Conservation (phyloP, 2,888 invertebrate species). For the Disparrhopalites patrizii region DNA sequence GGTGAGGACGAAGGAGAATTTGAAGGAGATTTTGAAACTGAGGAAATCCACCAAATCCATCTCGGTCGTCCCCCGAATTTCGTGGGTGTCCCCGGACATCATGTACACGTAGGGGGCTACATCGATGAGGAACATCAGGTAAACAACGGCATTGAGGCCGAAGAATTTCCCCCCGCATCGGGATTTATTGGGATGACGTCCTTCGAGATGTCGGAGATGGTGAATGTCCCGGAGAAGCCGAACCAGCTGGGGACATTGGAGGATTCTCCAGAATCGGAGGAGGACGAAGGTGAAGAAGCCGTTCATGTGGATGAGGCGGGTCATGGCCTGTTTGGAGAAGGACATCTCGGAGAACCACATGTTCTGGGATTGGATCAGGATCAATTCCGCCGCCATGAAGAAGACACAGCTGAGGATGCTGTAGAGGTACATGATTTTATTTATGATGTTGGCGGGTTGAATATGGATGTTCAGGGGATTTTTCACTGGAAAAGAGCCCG, state of each 20-base stretch:
- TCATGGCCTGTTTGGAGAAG: not conserved
- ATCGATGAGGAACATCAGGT: not conserved
- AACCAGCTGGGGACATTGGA: not conserved
- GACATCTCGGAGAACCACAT: not conserved
- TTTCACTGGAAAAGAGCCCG: not conserved
- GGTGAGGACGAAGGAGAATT: not conserved
- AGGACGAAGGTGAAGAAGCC: not conserved
- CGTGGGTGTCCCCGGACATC: not conserved
- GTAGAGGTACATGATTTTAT: not conserved
- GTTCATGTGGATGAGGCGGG: not conserved
- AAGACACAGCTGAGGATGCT: not conserved
- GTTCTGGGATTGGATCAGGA: not conserved
- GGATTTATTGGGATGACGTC: too few species aligned
- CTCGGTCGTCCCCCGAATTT: not conserved
- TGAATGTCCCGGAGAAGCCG: not conserved
- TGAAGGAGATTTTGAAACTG: not conserved
- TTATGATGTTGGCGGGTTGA: too few species aligned
- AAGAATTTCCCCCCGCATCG: too few species aligned
- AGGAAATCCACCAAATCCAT: not conserved
- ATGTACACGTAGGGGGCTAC: not conserved
- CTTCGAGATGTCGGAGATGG: not conserved
- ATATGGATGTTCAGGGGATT: not conserved
- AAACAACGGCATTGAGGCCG: not conserved
- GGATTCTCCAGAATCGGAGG: not conserved
- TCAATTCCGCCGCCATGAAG: not conserved